A percentile compares a stretch with the other conserved stretches of the same genome.
Conservation (phyloP, 2,797 vertebrate genomes). For the Sebastes oblongus region DNA sequence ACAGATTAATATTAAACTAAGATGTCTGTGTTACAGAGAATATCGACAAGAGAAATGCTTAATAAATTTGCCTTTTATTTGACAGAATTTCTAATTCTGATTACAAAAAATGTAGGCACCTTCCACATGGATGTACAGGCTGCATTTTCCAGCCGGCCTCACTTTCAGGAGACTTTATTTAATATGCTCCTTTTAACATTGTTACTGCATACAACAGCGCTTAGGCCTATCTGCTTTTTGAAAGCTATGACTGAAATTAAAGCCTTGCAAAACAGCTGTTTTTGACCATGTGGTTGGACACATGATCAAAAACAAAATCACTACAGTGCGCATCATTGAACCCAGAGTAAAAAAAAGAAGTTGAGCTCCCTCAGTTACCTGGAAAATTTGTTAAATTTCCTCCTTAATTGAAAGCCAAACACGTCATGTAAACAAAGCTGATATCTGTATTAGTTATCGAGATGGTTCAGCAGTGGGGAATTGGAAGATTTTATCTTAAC, state of each 20-base stretch:
- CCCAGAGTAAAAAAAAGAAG: background rate
- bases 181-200: constrained; percentile 7
- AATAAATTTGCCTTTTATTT: constrained; percentile 67
- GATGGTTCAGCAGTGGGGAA: constrained; percentile 2
- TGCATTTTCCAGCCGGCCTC: constrained; percentile 20
- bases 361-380: background rate
- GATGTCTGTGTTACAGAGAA: background rate
- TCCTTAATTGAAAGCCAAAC: constrained; percentile 23
- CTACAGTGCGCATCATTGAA: background rate
- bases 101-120: constrained; percentile 70
- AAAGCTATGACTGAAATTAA: constrained; percentile 27
- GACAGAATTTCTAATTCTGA: constrained; percentile 41
- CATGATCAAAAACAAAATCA: constrained; percentile 28
- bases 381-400: background rate
- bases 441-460: background rate
- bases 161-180: constrained; percentile 15
- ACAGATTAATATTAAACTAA: background rate
- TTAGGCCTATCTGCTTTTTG: background rate
- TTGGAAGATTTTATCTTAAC: constrained; percentile 18
- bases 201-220: constrained; percentile 13
- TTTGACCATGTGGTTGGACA: background rate
- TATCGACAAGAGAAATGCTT: background rate
- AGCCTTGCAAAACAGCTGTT: constrained; percentile 27
- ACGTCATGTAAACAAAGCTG: constrained; percentile 15
- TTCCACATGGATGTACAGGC: constrained; percentile 29